Percentiles rank a stretch among this genome's conserved stretches.
Evolutionary conservation across 2,797 vertebrate species (phyloP).

Genomic region (Acropternis orthonyx): DNA sequence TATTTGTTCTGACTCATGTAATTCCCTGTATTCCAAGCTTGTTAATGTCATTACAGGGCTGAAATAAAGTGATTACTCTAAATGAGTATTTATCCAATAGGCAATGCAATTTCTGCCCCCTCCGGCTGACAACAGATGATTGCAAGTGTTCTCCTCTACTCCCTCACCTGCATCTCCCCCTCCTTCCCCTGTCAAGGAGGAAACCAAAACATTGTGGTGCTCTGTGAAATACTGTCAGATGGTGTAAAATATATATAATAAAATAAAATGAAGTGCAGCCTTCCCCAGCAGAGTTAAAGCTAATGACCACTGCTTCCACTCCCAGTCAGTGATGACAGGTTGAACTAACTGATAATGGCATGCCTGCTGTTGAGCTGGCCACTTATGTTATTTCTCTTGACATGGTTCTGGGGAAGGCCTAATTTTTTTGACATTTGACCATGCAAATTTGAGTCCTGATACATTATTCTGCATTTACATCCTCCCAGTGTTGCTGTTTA

Average conservation of each 20-base stretch:
- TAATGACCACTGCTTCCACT: constrained; percentile 94
- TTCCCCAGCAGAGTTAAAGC: constrained; percentile 83
- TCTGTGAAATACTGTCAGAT: constrained; percentile 83
- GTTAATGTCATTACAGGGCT: constrained; percentile 86
- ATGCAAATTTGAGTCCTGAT: constrained; percentile 99
- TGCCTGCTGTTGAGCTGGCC: constrained; percentile 90
- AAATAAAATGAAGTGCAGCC: constrained; percentile 74
- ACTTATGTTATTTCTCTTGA: constrained; percentile 97
- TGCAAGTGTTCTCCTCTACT: constrained; percentile 50
- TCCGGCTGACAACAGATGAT: constrained; percentile 70
- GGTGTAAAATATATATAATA: constrained; percentile 75
- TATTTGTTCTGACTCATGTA: constrained; percentile 87
- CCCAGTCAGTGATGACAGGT: constrained; percentile 94
- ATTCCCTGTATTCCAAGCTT: constrained; percentile 86
- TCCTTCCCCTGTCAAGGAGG: constrained; percentile 72
- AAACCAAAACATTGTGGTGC: constrained; percentile 64
- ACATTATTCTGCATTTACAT: constrained; percentile 99
- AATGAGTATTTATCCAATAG: constrained; percentile 84
- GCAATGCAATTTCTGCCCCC: constrained; percentile 70
- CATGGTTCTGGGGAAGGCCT: constrained; percentile 97
- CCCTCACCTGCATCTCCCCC: constrained; percentile 45
- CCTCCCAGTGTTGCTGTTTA: constrained; percentile 85
- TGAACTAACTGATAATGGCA: constrained; percentile 97
- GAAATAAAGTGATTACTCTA: constrained; percentile 89
- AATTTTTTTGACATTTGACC: constrained; percentile 99